These are phyloP conservation scores for Leptinotarsa peninsularis DNA, from an alignment of 2,888 invertebrate species.

Conservation along the genomic window DNA sequence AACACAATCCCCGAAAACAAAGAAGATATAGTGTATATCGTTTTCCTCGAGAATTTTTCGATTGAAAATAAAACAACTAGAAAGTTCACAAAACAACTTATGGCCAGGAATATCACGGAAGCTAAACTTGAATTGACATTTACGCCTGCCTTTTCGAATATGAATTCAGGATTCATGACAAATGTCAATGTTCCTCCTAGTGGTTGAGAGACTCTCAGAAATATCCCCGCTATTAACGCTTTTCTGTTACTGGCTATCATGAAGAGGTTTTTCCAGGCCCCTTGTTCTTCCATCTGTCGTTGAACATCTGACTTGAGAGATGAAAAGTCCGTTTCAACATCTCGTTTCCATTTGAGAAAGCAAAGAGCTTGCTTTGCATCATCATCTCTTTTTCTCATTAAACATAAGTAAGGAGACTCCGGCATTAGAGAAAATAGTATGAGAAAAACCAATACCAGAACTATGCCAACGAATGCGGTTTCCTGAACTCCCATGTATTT, in stretches of 20 bases:
- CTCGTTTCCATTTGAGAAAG: conserved; percentile 48
- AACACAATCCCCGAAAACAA: conserved; percentile 48
- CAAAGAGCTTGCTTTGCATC: conserved; percentile 52
- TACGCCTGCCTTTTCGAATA: conserved; percentile 59
- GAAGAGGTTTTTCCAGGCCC: conserved; percentile 57
- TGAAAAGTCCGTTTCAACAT: conserved; percentile 53
- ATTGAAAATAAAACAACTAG: conserved; percentile 48
- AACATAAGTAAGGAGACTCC: conserved; percentile 65
- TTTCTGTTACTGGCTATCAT: conserved; percentile 54
- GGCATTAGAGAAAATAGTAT: conserved; percentile 72
- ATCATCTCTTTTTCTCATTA: conserved; percentile 51
- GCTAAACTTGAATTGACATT: conserved; percentile 43
- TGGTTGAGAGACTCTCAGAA: conserved; percentile 57
- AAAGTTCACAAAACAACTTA: conserved; percentile 45
- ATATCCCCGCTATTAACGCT: conserved; percentile 53
- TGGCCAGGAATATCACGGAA: conserved; percentile 50
- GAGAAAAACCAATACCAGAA: conserved; percentile 71
- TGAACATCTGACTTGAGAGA: conserved; percentile 53
- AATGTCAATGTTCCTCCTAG: conserved; percentile 55
- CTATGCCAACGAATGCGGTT: conserved; percentile 70
- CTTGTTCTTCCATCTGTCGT: conserved; percentile 58
- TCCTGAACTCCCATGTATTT: conserved; percentile 69
- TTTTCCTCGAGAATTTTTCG: conserved; percentile 51
- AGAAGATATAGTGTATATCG: conserved; percentile 51
- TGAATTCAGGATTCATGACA: conserved; percentile 55